Conservation (phyloP, 2,888 invertebrate genomes). For the Psylliodes chrysocephalus region DNA sequence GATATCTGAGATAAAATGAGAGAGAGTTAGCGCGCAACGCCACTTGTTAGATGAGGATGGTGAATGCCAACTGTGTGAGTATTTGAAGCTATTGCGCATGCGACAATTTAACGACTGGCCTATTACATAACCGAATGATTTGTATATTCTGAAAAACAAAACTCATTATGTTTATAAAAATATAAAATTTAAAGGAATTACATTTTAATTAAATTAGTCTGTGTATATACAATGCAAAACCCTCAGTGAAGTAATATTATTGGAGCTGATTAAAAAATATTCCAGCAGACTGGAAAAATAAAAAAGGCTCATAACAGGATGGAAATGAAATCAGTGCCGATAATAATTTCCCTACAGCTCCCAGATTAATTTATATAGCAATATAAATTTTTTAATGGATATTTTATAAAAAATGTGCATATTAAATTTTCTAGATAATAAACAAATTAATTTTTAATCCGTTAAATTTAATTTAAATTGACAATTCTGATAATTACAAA, state of each 20-base stretch:
- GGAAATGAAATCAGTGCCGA: slow-evolving; percentile 24
- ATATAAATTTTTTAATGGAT: slow-evolving; percentile 31
- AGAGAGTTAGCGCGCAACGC: no score
- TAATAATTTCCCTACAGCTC: slow-evolving; percentile 25
- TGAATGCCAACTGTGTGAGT: no score
- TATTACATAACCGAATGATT: no score
- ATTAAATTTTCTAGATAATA: slow-evolving; percentile 36
- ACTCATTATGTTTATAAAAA: no score
- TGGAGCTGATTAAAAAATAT: slow-evolving; percentile 18
- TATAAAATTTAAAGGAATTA: not conserved
- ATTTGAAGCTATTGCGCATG: no score
- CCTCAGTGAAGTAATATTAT: slow-evolving; percentile 3
- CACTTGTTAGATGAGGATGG: no score
- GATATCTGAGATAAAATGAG: no score
- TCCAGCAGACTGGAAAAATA: slow-evolving; percentile 16
- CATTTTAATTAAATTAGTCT: slow-evolving; percentile 12
- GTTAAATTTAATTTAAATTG: slow-evolving; percentile 36
- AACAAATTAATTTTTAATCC: slow-evolving; percentile 33
- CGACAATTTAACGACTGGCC: no score
- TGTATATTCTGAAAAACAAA: no score
- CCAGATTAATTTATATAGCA: slow-evolving; percentile 28
- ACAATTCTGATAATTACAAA: slow-evolving; percentile 33
- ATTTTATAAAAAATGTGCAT: slow-evolving; percentile 32
- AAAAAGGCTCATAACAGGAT: slow-evolving; percentile 13
- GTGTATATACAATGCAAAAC: not conserved